phyloP scores from a whole-genome alignment of 2,888 invertebrate species.

The Metacarcinus magister region DNA sequence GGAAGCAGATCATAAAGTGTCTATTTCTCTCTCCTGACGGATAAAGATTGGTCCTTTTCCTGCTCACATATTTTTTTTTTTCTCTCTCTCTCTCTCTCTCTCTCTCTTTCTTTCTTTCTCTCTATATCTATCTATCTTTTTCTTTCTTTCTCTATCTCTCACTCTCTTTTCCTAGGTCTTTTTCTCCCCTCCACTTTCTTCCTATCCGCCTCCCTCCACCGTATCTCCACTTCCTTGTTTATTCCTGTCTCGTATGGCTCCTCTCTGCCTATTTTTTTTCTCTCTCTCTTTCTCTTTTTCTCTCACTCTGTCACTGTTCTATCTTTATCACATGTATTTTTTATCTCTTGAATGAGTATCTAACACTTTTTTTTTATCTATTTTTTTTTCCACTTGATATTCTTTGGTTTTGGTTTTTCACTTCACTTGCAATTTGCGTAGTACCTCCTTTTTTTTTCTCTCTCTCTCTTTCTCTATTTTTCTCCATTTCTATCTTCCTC shows the following conservation, averaged over 20 bases:
- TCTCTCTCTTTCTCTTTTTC: too few relatives aligned
- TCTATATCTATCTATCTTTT: neutral
- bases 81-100: slow-evolving; percentile 11
- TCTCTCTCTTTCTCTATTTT: neutral
- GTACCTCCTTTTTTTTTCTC: neutral
- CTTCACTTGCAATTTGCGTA: neutral
- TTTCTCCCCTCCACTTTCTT: neutral
- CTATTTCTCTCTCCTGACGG: neutral
- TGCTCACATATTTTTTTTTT: neutral
- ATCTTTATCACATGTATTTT: too few relatives aligned
- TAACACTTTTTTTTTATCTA: too few relatives aligned
- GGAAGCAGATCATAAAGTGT: neutral
- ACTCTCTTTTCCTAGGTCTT: neutral
- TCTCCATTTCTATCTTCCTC: neutral
- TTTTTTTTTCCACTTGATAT: neutral
- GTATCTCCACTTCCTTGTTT: neutral
- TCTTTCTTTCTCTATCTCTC: neutral
- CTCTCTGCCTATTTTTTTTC: too few relatives aligned
- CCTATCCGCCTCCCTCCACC: neutral
- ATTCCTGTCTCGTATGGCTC: neutral
- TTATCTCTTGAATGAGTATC: neutral
- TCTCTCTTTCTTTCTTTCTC: neutral
- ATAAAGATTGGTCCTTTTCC: neutral
- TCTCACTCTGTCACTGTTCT: neutral
- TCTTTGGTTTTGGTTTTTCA: neutral